These are phyloP conservation scores for Phyllotreta cruciferae DNA, from an alignment of 2,888 invertebrate species.

Conservation along the genomic window DNA sequence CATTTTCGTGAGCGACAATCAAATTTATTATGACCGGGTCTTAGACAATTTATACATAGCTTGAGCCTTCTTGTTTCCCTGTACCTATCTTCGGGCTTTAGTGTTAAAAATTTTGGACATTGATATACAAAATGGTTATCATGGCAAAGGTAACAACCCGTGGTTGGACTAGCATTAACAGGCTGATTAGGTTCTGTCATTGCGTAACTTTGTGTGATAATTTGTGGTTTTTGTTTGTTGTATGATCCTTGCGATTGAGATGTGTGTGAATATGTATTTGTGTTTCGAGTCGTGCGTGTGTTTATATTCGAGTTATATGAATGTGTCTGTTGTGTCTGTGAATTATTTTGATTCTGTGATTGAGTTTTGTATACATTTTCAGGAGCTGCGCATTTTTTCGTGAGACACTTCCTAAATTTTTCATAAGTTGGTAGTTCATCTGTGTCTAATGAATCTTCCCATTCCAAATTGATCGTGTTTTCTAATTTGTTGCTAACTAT, in stretches of 20 bases:
- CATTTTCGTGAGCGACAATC: slow-evolving; percentile 7
- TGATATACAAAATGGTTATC: slow-evolving; percentile 8
- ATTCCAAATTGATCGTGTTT: slow-evolving; percentile 1
- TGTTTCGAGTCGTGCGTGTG: background rate
- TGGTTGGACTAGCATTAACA: background rate
- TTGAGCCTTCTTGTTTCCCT: background rate
- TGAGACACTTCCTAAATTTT: background rate
- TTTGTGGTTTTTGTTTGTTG: background rate
- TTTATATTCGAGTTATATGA: background rate
- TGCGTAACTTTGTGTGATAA: background rate
- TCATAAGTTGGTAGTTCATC: slow-evolving; percentile 7
- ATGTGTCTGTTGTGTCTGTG: background rate
- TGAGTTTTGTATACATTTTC: slow-evolving; percentile 1
- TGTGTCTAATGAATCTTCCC: slow-evolving; percentile 1
- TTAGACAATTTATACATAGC: slow-evolving; percentile 13
- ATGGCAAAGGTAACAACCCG: background rate
- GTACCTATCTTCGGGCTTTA: slow-evolving; percentile 3
- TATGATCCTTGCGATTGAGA: background rate
- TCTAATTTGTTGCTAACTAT: slow-evolving; percentile 1
- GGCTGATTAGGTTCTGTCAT: background rate
- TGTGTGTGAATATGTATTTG: background rate
- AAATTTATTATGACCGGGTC: slow-evolving; percentile 12
- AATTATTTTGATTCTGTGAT: background rate
- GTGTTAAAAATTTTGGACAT: slow-evolving; percentile 10
- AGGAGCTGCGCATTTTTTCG: slow-evolving; percentile 3